Conservation (phyloP, 2,113 vertebrate genomes). For the Lamprologus ornatipinnis region DNA sequence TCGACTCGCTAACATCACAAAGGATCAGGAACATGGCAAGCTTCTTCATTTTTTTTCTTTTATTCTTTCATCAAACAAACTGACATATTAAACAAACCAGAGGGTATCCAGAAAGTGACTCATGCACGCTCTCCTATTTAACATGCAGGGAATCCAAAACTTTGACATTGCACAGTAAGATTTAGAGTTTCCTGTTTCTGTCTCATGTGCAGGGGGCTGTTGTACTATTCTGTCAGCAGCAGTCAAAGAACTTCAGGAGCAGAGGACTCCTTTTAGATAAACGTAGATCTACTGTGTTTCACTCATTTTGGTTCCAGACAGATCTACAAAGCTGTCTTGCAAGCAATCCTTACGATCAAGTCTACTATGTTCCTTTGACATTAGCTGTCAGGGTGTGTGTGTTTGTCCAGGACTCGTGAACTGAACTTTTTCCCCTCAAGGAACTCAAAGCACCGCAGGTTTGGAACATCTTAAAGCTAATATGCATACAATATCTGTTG, state of each 20-base stretch:
- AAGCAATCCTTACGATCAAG: background rate
- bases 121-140: background rate
- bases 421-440: background rate
- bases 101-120: background rate
- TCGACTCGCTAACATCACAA: background rate
- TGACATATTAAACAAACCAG: background rate
- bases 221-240: background rate
- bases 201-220: background rate
- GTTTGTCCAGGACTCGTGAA: background rate
- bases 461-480: background rate
- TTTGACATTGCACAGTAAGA: background rate
- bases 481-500: background rate
- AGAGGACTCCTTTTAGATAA: background rate
- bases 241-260: background rate
- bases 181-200: background rate
- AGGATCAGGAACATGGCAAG: background rate
- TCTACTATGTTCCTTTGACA: background rate
- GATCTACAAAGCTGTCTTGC: background rate
- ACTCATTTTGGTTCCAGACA: background rate
- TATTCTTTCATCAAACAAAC: background rate
- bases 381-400: background rate
- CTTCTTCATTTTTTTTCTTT: background rate
- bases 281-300: background rate
- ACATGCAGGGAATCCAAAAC: conserved; percentile 8
- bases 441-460: background rate